Conservation (phyloP, 2,888 invertebrate species). For the Megaustenia siamemsis region DNA sequence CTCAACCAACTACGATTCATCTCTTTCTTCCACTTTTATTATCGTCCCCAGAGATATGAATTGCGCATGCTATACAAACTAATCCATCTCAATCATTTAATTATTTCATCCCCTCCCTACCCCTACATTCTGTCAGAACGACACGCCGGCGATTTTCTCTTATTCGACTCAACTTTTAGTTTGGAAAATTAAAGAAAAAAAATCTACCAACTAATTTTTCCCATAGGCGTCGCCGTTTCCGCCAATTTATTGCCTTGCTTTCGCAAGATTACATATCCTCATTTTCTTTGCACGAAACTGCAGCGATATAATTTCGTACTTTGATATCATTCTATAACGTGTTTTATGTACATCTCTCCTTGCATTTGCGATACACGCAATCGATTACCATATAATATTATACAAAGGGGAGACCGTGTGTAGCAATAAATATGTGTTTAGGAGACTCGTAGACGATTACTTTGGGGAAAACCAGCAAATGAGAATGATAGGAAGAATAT, state of each 20-base stretch:
- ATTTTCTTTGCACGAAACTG: neutral
- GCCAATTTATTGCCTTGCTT: neutral
- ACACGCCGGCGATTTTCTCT: constrained; percentile 4
- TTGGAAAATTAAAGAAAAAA: neutral
- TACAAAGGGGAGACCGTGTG: neutral
- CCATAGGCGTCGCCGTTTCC: neutral
- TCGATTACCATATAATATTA: neutral
- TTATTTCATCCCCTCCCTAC: too few species aligned
- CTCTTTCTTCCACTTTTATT: neutral
- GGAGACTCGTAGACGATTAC: neutral
- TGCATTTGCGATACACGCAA: constrained; percentile 7
- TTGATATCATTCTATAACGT: neutral
- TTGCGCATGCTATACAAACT: constrained; percentile 24
- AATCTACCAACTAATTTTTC: neutral
- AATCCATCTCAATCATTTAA: constrained; percentile 32
- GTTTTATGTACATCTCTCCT: neutral
- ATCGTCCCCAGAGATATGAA: neutral
- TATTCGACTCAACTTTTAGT: constrained; percentile 5
- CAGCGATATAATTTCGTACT: neutral
- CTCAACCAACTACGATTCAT: neutral
- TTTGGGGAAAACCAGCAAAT: too few species aligned
- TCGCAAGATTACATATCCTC: constrained; percentile 1
- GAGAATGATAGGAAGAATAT: too few species aligned
- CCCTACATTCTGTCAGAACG: neutral
- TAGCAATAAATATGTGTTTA: neutral